phyloP scores from a whole-genome alignment of 2,113 vertebrate genomes.

The Sula dactylatra region DNA sequence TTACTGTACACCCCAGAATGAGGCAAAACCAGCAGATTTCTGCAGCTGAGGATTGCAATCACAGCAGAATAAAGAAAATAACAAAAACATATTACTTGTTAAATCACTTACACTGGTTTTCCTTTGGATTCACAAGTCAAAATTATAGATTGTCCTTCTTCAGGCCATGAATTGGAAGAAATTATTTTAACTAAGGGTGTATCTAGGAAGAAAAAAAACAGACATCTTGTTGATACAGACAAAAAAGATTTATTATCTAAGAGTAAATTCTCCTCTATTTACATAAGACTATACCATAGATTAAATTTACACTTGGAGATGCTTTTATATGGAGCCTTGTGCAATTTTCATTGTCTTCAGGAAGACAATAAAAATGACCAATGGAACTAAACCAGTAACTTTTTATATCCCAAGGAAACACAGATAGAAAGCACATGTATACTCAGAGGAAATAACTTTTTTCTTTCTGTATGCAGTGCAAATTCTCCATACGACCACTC shows the following conservation, averaged over 20 bases:
- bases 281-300: not conserved
- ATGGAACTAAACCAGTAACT: not conserved
- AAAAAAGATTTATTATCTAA: conserved; percentile 12
- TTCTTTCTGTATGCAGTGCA: not conserved
- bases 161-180: conserved; percentile 88
- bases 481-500: not conserved
- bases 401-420: not conserved
- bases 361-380: conserved; percentile 21
- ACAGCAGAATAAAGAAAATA: conserved; percentile 58
- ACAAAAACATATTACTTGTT: conserved; percentile 58
- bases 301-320: conserved; percentile 17
- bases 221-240: conserved; percentile 57
- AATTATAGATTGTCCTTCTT: conserved; percentile 95
- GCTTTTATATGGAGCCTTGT: not conserved
- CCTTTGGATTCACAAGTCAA: conserved; percentile 96
- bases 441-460: not conserved
- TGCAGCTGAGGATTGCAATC: conserved; percentile 45
- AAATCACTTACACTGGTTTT: conserved; percentile 93
- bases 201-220: conserved; percentile 79
- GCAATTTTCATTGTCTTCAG: not conserved
- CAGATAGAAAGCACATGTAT: not conserved
- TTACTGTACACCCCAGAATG: conserved; percentile 44
- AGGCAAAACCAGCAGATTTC: conserved; percentile 49
- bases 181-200: conserved; percentile 91
- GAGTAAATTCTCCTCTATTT: not conserved